These are phyloP conservation scores for Scelioninae gen. 2 DNA, from an alignment of 2,888 invertebrate genomes.

Conservation along the genomic window DNA sequence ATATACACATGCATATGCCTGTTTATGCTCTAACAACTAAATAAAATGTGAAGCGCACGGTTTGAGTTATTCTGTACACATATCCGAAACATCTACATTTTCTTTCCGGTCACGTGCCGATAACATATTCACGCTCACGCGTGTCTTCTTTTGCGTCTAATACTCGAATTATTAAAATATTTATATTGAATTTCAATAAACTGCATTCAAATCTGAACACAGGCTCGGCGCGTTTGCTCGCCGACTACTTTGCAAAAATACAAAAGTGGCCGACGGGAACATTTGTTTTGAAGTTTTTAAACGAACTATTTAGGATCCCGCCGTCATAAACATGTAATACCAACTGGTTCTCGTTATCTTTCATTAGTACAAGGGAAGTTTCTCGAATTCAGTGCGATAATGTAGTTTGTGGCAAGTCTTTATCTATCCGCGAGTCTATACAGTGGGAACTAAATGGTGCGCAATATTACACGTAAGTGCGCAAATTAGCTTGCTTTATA, in stretches of 20 bases:
- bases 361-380: constrained; percentile 55
- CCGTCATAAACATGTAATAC: constrained; percentile 46
- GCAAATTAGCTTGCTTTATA: constrained; percentile 39
- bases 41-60: constrained; percentile 3
- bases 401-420: constrained; percentile 58
- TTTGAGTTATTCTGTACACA: constrained; percentile 37
- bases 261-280: constrained; percentile 17
- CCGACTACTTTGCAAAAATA: constrained; percentile 9
- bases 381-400: constrained; percentile 54
- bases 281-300: constrained; percentile 37
- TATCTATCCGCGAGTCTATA: constrained; percentile 54
- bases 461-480: constrained; percentile 55
- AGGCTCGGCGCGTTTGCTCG: constrained; percentile 5
- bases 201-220: constrained; percentile 35
- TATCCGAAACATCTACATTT: constrained; percentile 26
- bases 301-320: constrained; percentile 29
- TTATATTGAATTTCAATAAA: constrained; percentile 48
- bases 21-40: constrained; percentile 20
- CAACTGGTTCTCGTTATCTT: constrained; percentile 52
- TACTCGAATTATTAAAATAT: constrained; percentile 46
- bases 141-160: constrained; percentile 43
- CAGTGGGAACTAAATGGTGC: constrained; percentile 58
- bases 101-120: constrained; percentile 41
- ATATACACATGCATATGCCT: constrained; percentile 9
- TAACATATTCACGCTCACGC: constrained; percentile 40